A percentile compares a stretch with the other conserved stretches of the same genome.
These are phyloP conservation scores for Melozone crissalis DNA, from an alignment of 2,113 vertebrate species.

Conservation along the genomic window DNA sequence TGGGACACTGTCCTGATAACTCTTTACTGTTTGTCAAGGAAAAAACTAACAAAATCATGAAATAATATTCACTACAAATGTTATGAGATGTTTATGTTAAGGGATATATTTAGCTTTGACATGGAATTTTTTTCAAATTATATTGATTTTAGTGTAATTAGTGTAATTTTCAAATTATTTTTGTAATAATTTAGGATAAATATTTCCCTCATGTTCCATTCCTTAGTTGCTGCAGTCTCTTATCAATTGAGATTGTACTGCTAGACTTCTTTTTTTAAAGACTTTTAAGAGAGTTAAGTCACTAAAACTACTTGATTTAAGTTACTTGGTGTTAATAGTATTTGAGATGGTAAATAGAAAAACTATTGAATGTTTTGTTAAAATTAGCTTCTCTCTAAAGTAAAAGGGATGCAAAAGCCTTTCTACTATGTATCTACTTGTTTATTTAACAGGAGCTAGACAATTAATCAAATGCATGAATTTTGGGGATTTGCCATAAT, in stretches of 20 bases:
- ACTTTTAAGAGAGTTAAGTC: not conserved
- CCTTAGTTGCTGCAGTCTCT: not conserved
- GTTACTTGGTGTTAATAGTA: not conserved
- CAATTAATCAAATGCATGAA: not conserved
- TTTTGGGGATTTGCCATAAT: not conserved
- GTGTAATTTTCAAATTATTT: not conserved
- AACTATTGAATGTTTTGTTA: not conserved
- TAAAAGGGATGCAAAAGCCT: not conserved
- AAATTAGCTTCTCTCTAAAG: not conserved
- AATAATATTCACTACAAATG: not conserved
- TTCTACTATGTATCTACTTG: not conserved
- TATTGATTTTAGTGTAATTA: not conserved
- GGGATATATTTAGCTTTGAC: not conserved
- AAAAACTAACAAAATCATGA: not conserved
- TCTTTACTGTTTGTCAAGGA: not conserved
- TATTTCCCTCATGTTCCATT: not conserved
- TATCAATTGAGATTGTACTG: not conserved
- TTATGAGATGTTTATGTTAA: not conserved
- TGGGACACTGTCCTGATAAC: not conserved
- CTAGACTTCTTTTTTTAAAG: not conserved
- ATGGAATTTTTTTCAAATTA: not conserved
- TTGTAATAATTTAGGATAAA: not conserved
- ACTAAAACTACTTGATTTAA: not conserved
- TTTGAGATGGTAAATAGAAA: not conserved
- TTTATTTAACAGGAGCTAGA: not conserved